Base-by-base conservation (phyloP, 2,113 vertebrate genomes). In the Pygoscelis antarcticus region DNA sequence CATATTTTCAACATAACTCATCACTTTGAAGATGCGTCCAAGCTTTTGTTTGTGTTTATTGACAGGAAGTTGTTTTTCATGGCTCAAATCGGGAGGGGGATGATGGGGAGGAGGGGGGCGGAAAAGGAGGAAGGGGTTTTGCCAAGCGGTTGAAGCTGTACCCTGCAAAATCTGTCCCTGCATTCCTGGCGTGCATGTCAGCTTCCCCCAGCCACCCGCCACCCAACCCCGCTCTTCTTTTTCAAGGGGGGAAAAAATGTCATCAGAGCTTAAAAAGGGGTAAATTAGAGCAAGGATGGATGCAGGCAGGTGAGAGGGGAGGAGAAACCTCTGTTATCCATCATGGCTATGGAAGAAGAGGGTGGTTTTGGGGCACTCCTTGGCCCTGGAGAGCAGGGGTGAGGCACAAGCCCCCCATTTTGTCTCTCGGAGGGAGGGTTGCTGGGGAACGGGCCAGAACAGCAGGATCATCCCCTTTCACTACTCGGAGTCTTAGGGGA, bases 21-120 rank as follows among this genome's bases (percentile, higher is more conserved):
- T 83, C 94, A 75, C 98, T 98, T 98, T 98, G 98, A 98, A 98
- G 98, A 97, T 36, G 89, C 21, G n/a, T 98, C 98, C 98, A 98
- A 98, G 95, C 95, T 97, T 98, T 98, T 98, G 98, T 98, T 98
- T 97, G 1, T 94, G 89, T 98, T 98, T 98, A 98, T 98, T 97
- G 98, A 98, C 98, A 98, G 98, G 98, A 98, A 98, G 98, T 98
- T 98, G 97, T 97, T 98, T 97, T 90, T 92, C 97, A 92, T 96
- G 95, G 96, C 90, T 94, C 70, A 66, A 16, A 96, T 75, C 92
- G 38, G 95, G 93, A 79, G 84, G 79, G 65, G 38, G 91, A 93
- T 60, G 40, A 58, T 20, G 72, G 40, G 54, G 49, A 65, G 94
- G 36, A 60, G 89, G 29, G 3, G 13, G 34, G 42, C 42, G 20